Percentiles rank a stretch among this genome's conserved stretches.
These are phyloP conservation scores for Drosophila mayri DNA, from an alignment of 1,140 invertebrate species.

Conservation along the genomic window DNA sequence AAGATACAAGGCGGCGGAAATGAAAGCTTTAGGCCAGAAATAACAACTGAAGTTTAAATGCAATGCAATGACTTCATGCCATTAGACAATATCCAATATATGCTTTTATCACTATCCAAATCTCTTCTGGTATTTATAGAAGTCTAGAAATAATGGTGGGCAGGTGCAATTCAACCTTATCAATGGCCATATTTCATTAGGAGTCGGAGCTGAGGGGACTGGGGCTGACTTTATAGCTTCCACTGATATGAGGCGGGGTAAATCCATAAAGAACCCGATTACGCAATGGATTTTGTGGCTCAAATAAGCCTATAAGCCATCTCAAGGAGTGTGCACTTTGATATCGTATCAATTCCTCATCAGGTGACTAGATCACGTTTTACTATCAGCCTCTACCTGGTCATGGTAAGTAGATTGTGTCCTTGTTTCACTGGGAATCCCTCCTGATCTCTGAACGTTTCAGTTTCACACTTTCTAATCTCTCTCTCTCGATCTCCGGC, in stretches of 20 bases:
- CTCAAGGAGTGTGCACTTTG: neutral
- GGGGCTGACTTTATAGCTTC: conserved; percentile 43
- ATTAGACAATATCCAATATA: conserved; percentile 39
- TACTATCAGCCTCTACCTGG: conserved; percentile 14
- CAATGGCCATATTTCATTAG: conserved; percentile 47
- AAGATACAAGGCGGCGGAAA: conserved; percentile 23
- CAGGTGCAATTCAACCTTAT: conserved; percentile 56
- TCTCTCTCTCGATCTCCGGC: too few relatives aligned
- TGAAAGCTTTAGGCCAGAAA: conserved; percentile 17
- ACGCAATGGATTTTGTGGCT: conserved; percentile 46
- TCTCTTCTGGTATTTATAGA: conserved; percentile 39
- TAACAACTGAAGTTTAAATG: conserved; percentile 1
- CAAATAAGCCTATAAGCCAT: neutral
- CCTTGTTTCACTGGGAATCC: conserved; percentile 30
- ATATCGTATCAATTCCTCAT: neutral
- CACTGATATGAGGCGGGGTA: conserved; percentile 43
- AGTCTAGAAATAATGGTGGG: conserved; percentile 11
- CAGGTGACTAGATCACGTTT: conserved; percentile 7
- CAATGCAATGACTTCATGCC: conserved; percentile 24
- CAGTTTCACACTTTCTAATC: conserved; percentile 15
- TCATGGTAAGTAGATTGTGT: conserved; percentile 36
- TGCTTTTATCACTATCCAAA: conserved; percentile 26
- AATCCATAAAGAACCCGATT: conserved; percentile 63
- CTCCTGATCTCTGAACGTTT: conserved; percentile 8
- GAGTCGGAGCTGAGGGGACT: conserved; percentile 10